phyloP scores from a whole-genome alignment of 2,888 invertebrate genomes.

The Serripes groenlandicus region DNA sequence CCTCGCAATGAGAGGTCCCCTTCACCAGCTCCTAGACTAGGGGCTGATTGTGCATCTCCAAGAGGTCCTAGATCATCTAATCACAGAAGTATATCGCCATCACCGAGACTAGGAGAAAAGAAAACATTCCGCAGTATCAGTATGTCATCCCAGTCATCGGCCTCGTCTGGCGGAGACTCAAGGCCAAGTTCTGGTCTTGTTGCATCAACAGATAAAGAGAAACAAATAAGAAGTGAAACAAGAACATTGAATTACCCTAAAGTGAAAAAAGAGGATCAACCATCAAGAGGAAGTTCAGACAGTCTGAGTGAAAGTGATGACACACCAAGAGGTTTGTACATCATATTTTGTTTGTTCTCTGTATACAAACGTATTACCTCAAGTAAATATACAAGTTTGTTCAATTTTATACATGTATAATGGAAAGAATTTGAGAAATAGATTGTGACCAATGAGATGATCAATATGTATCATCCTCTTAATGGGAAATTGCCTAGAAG shows the following conservation, averaged over 20 bases:
- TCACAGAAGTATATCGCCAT: constrained; percentile 64
- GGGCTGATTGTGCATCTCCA: constrained; percentile 32
- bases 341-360: no score
- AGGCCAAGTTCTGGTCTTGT: constrained; percentile 51
- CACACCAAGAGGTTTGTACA: constrained; percentile 14
- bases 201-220: constrained; percentile 54
- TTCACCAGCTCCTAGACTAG: constrained; percentile 52
- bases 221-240: constrained; percentile 72
- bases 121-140: constrained; percentile 75
- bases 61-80: constrained; percentile 43
- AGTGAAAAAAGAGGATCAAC: constrained; percentile 51
- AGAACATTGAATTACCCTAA: constrained; percentile 70
- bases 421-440: neutral
- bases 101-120: constrained; percentile 61
- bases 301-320: constrained; percentile 65
- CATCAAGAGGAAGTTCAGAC: constrained; percentile 63
- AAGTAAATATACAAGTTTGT: no score
- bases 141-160: constrained; percentile 75
- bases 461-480: no score
- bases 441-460: neutral
- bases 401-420: no score
- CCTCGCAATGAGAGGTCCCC: constrained; percentile 57
- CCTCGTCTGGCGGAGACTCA: constrained; percentile 68
- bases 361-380: no score
- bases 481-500: no score